Evolutionary conservation across 2,113 vertebrate genomes (phyloP).

Genomic region (Hippocampus guttulatus): DNA sequence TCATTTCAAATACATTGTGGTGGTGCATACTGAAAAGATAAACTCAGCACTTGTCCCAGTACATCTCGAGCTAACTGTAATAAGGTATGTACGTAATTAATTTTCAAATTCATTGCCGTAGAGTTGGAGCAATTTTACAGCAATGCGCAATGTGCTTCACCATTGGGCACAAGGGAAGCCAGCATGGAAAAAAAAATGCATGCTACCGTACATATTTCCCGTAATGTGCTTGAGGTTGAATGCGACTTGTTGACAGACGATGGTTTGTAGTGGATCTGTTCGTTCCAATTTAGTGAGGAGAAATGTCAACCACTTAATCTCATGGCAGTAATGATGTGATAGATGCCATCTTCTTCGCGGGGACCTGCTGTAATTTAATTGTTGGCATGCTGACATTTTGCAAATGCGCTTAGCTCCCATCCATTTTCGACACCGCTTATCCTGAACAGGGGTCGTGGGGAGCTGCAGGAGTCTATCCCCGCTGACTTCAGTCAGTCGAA

Average conservation of each 20-base stretch:
- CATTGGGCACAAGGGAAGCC: background rate
- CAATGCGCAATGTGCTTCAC: background rate
- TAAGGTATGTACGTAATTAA: background rate
- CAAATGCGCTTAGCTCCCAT: background rate
- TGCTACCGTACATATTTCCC: background rate
- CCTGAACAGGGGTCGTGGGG: too few relatives aligned
- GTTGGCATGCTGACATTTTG: slow-evolving; percentile 59
- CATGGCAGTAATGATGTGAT: slow-evolving; percentile 50
- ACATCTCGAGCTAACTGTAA: background rate
- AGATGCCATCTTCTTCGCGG: slow-evolving; percentile 45
- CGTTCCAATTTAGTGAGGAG: slow-evolving; percentile 42
- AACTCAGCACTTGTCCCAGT: background rate
- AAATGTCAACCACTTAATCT: slow-evolving; percentile 62
- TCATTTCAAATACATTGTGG: too few relatives aligned
- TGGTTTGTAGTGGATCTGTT: slow-evolving; percentile 30
- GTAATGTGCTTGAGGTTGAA: slow-evolving; percentile 22
- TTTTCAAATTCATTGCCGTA: background rate
- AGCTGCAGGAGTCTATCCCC: too few relatives aligned
- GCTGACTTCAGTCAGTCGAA: too few relatives aligned
- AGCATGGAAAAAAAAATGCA: background rate
- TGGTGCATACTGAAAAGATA: background rate
- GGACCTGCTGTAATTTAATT: slow-evolving; percentile 58
- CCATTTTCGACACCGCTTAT: too few relatives aligned
- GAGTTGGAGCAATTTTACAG: background rate
- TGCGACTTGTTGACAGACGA: slow-evolving; percentile 33